Conservation (phyloP, 2,113 vertebrate species). For the Solenodon paradoxus region DNA sequence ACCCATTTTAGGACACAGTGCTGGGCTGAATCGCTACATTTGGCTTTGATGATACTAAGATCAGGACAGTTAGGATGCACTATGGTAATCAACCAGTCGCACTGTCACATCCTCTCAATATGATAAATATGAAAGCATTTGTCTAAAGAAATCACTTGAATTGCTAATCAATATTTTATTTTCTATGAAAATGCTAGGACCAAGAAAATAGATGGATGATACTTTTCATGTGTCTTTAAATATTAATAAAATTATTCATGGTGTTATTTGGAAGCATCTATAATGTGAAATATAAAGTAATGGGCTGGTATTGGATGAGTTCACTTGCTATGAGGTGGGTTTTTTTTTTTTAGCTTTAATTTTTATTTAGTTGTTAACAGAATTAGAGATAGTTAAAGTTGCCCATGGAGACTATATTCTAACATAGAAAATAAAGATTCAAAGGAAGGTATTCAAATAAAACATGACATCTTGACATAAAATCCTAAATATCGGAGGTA, state of each 20-base stretch:
- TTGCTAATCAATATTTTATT: background rate
- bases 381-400: background rate
- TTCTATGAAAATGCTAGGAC: background rate
- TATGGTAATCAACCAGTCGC: background rate
- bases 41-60: background rate
- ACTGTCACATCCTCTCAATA: background rate
- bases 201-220: background rate
- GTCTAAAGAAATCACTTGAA: background rate
- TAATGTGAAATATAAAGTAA: background rate
- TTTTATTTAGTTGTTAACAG: background rate
- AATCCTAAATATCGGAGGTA: background rate
- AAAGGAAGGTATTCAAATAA: conserved; percentile 8
- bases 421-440: background rate
- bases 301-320: background rate
- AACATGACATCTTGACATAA: background rate
- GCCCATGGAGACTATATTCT: background rate
- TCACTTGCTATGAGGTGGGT: background rate
- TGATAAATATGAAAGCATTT: background rate
- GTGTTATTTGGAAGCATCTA: background rate
- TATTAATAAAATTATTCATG: background rate
- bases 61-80: background rate
- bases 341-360: background rate
- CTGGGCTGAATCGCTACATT: background rate
- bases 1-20: background rate
- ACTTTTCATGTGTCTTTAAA: background rate